Conservation (phyloP, 2,113 vertebrate species). For the Ovibos moschatus region DNA sequence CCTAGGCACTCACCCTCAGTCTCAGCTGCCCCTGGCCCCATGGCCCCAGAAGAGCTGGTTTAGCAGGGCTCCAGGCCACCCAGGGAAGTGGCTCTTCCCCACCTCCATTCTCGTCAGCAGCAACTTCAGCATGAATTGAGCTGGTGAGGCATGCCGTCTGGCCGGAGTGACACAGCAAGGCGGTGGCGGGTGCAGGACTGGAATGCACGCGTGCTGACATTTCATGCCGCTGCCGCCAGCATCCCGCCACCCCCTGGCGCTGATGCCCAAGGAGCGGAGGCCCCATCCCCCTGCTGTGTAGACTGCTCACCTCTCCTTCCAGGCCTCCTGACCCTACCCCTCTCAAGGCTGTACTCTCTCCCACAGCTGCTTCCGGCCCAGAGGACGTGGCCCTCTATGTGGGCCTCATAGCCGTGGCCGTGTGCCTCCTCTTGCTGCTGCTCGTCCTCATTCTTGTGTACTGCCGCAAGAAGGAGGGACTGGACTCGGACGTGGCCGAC, state of each 20-base stretch:
- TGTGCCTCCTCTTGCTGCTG: slow-evolving; percentile 94
- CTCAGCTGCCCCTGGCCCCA: neutral
- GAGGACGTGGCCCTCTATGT: slow-evolving; percentile 96
- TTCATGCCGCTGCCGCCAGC: neutral
- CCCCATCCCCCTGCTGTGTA: neutral
- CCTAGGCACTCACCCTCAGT: neutral
- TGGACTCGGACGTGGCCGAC: slow-evolving; percentile 95
- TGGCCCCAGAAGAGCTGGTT: neutral
- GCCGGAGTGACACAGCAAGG: neutral
- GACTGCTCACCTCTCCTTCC: neutral
- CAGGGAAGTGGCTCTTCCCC: neutral
- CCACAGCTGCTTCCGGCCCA: slow-evolving; percentile 84
- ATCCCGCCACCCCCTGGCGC: neutral
- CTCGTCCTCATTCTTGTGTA: slow-evolving; percentile 94
- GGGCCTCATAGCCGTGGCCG: slow-evolving; percentile 93
- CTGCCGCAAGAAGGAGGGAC: slow-evolving; percentile 93
- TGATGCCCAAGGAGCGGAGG: neutral
- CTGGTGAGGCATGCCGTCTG: neutral
- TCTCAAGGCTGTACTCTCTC: neutral
- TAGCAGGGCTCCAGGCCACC: neutral
- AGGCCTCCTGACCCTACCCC: neutral
- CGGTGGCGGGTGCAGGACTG: neutral
- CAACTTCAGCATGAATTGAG: neutral
- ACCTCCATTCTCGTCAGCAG: neutral
- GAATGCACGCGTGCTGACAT: accelerated